phyloP scores from a whole-genome alignment of 1,140 invertebrate genomes.

The Homalodisca vitripennis region DNA sequence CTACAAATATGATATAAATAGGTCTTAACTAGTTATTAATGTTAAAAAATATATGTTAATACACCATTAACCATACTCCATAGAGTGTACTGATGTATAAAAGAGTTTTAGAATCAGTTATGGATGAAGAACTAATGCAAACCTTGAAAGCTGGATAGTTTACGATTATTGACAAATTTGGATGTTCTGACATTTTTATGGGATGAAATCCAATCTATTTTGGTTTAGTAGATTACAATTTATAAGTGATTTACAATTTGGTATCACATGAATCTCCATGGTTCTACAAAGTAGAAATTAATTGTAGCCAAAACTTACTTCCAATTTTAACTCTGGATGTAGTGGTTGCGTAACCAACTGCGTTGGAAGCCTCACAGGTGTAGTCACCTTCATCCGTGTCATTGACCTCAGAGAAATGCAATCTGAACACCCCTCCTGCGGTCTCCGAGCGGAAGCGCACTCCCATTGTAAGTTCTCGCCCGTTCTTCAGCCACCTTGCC shows the following conservation, averaged over 20 bases:
- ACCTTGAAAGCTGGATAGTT: background rate
- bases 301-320: constrained; percentile 66
- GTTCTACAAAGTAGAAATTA: background rate
- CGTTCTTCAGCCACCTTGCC: constrained; percentile 91
- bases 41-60: too few species aligned
- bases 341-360: constrained; percentile 84
- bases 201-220: too few species aligned
- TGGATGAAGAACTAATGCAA: too few species aligned
- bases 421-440: constrained; percentile 76
- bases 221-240: too few species aligned
- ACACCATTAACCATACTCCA: too few species aligned
- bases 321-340: constrained; percentile 87
- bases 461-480: constrained; percentile 72
- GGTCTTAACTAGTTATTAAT: too few species aligned
- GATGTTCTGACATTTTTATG: background rate
- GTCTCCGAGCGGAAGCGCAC: constrained; percentile 69
- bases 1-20: too few species aligned
- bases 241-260: too few species aligned
- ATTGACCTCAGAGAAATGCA: constrained; percentile 89
- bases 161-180: too few species aligned
- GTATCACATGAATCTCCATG: too few species aligned
- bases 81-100: too few species aligned
- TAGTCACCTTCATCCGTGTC: constrained; percentile 95
- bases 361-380: constrained; percentile 93
- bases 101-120: too few species aligned